Base-by-base conservation (phyloP, 2,888 invertebrate species). In the Lycocerus yunnanus region DNA sequence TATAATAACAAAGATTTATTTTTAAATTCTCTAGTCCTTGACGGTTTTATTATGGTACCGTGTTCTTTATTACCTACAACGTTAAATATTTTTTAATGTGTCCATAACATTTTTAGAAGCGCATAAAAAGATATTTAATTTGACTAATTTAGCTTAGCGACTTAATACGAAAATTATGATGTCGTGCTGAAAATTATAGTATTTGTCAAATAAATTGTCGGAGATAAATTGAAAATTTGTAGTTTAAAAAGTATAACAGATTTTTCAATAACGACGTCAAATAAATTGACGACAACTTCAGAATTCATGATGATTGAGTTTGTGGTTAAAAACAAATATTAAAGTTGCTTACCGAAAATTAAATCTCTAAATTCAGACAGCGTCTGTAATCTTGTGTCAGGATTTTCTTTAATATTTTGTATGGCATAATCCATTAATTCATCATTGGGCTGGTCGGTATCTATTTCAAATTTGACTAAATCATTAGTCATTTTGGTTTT, bases 301-400 rank as follows among this genome's bases (percentile, higher is more conserved):
- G 61, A 18, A 20, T 18, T 20, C 18, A 18, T 15, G 9, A 63
- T 18, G 20, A 15, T 63, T 20, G 0, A 18, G 6, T 61, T 15
- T 61, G 18, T 61, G 11, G 15, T 61, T 16, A 18, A 63, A 18
- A 18, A 63, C 11, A 14, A 18, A 63, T 43, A n/a, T n/a, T n/a
- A 43, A 43, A 63, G 20, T 15, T 14, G 80, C 87, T 84, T 86
- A 94, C 94, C 93, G 83, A 91, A 92, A 81, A 95, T 93, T 89
- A 94, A 90, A 82, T 93, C 93, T 58, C 92, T 89, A 58, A 95
- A 90, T 81, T 95, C 92, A 78, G 92, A 91, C 69, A 95, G 88
- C 13, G 91, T 89, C 81, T 91, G 90, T 59, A 90, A 89, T 78
- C 90, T 90, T 14, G 91, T 92, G 83, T 92, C 92, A 3, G 93